Evolutionary conservation across 2,888 invertebrate species (phyloP), one percentile per base, ranked within the genome.

Genomic region (Lasioglossum zephyrum): DNA sequence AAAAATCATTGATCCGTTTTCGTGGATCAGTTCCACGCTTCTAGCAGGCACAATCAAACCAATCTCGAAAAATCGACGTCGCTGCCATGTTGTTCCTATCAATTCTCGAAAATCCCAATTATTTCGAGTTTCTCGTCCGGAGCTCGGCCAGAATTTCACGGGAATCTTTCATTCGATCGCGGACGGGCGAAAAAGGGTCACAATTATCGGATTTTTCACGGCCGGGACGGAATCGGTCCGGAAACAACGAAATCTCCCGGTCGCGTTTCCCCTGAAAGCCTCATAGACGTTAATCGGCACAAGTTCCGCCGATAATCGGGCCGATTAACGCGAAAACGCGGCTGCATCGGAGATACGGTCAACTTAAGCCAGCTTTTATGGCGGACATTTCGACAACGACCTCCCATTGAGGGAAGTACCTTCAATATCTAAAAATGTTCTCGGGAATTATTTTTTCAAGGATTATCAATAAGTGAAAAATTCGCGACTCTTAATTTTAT

Each of bases 261-360:
- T 53, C 70, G 4, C n/a, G 16, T 26, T 11, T 13, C 31, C 41
- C 26, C 41, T 44, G 44, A 76, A 47, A 31, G 11, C 22, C 63
- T 77, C 66, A 36, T 69, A 9, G 2, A 31, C 57, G 31, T 26
- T 53, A 31, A 75, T 73, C 60, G n/a, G 31, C 31, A 60, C n/a
- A 26, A 72, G n/a, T 57, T 57, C 22, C 9, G 22, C 16, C 66
- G 66, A 53, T 53, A 44, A 80, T 80, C 75, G 75, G 49, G 22
- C 9, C 75, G 75, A 80, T 80, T 80, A 75, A 69, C 66, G 49
- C 39, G n/a, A 26, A 39, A 79, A 78, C 57, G 39, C 53, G 9
- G 69, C 4, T 41, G 26, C 53, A 39, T 39, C 74, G 53, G 49
- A 31, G 41, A 66, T 31, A 53, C 69, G 44, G 57, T 69, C 69